Evolutionary conservation across 2,888 invertebrate species (phyloP).

Genomic region (Amiota communis): DNA sequence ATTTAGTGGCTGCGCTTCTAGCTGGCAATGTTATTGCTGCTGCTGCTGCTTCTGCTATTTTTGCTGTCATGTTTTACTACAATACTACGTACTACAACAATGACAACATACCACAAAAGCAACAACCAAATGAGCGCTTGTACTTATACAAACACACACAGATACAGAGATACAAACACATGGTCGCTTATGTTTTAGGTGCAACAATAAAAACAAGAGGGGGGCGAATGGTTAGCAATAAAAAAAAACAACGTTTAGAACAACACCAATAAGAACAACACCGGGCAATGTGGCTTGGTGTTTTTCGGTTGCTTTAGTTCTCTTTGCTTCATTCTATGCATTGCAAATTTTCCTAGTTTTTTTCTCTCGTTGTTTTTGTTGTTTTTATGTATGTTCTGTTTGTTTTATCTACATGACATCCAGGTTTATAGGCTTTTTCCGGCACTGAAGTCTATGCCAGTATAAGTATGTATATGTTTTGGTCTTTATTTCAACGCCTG

Average conservation of each 20-base stretch:
- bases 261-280: conserved; percentile 1
- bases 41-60: conserved; percentile 10
- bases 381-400: too few species aligned
- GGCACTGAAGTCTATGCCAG: background rate
- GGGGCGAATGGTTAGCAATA: background rate
- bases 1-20: conserved; percentile 20
- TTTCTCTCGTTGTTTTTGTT: too few species aligned
- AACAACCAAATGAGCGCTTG: background rate
- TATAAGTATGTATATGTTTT: background rate
- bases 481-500: conserved; percentile 7
- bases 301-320: background rate
- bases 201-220: background rate
- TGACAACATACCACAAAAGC: conserved; percentile 16
- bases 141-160: too few species aligned
- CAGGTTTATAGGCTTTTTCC: conserved; percentile 23
- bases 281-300: background rate
- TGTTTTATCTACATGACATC: conserved; percentile 11
- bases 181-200: background rate
- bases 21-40: conserved; percentile 7
- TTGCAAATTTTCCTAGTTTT: too few species aligned
- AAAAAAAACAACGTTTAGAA: conserved; percentile 8
- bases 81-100: too few species aligned
- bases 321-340: too few species aligned
- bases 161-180: background rate
- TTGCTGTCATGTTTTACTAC: conserved; percentile 26